Conservation (phyloP, 2,113 vertebrate species). For the Diphyllodes magnificus region DNA sequence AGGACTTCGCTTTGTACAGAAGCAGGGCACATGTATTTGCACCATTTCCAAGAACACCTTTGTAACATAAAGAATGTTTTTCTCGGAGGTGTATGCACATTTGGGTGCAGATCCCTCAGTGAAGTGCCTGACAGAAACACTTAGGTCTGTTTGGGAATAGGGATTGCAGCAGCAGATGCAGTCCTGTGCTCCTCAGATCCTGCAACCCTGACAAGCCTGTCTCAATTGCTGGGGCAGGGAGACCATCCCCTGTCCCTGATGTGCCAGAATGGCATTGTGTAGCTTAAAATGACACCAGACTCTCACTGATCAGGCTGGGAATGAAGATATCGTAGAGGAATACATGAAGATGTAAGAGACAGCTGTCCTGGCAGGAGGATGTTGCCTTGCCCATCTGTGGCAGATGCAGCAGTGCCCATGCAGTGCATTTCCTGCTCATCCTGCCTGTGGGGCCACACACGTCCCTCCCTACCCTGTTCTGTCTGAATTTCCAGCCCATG, state of each 20-base stretch:
- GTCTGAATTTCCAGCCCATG: background rate
- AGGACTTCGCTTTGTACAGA: background rate
- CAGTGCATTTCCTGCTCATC: background rate
- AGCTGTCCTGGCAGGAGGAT: background rate
- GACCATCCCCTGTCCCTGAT: background rate
- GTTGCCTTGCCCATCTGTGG: background rate
- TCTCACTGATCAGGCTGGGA: background rate
- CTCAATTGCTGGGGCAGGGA: background rate
- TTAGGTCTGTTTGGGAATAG: background rate
- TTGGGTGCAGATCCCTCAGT: background rate
- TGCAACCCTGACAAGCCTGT: background rate
- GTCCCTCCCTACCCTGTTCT: background rate
- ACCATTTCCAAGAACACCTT: background rate
- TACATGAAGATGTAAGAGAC: background rate
- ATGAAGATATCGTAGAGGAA: background rate
- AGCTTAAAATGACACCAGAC: background rate
- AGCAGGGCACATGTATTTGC: background rate
- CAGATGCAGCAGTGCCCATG: background rate
- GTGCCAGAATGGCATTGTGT: background rate
- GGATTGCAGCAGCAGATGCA: background rate
- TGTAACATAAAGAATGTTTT: background rate
- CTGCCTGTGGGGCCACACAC: background rate
- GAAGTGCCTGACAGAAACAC: background rate
- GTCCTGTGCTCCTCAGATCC: background rate
- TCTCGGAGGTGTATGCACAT: rapidly evolving